These are phyloP conservation scores for Agrochola macilenta DNA, from an alignment of 2,888 invertebrate species.

Conservation along the genomic window DNA sequence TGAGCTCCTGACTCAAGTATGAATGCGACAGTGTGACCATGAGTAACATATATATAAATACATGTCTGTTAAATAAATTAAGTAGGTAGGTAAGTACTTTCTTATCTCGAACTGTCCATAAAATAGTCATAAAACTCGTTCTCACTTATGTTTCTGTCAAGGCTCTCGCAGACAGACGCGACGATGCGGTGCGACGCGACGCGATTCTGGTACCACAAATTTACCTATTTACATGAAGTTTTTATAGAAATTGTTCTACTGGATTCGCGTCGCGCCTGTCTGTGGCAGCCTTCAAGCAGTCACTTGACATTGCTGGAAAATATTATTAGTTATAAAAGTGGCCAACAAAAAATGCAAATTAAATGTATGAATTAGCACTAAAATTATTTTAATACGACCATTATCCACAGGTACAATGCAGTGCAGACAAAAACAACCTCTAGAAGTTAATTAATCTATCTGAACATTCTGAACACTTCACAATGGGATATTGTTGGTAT, in stretches of 20 bases:
- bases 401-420: constrained; percentile 56
- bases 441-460: constrained; percentile 69
- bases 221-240: no score
- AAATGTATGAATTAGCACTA: constrained; percentile 46
- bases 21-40: constrained; percentile 9
- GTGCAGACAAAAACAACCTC: constrained; percentile 59
- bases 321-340: constrained; percentile 14
- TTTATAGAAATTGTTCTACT: no score
- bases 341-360: constrained; percentile 48
- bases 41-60: constrained; percentile 6
- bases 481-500: constrained; percentile 74
- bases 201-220: no score
- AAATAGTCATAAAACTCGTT: constrained; percentile 25
- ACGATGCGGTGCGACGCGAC: no score
- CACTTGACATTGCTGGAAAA: constrained; percentile 13
- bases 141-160: constrained; percentile 13
- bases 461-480: constrained; percentile 67
- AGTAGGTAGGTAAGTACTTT: constrained; percentile 12
- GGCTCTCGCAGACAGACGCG: no score
- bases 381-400: constrained; percentile 45
- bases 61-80: background rate
- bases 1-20: constrained; percentile 2
- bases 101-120: constrained; percentile 24
- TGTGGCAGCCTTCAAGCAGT: background rate
- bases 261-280: no score